phyloP scores from a whole-genome alignment of 2,113 vertebrate species.

The Planiliza haematocheilus region DNA sequence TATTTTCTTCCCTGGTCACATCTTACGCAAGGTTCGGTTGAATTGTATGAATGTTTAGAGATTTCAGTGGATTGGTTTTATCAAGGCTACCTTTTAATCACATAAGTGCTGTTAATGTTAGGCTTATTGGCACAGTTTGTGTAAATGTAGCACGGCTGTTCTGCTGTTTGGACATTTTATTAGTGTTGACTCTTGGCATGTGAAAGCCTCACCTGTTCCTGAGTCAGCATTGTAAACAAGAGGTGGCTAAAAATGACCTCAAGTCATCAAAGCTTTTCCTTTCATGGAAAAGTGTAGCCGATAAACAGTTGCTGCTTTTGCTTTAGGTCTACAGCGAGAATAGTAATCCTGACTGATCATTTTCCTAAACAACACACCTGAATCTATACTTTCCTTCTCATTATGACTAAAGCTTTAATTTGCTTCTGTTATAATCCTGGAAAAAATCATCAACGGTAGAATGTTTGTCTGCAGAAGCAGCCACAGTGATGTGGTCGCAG shows the following conservation, averaged over 20 bases:
- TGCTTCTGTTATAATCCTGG: neutral
- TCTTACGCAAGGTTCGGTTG: neutral
- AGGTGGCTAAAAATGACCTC: too few relatives aligned
- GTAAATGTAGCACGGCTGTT: neutral
- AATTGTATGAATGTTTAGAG: neutral
- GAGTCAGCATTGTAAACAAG: too few relatives aligned
- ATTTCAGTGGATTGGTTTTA: too few relatives aligned
- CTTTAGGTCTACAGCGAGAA: neutral
- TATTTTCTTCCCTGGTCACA: neutral
- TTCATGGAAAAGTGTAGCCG: neutral
- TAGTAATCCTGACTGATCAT: neutral
- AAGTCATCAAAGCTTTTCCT: too few relatives aligned
- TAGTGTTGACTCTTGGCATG: too few relatives aligned
- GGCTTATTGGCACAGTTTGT: neutral
- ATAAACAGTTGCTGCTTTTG: neutral
- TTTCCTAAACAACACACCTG: neutral
- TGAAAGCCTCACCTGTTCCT: neutral
- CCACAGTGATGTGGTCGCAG: slow-evolving; percentile 6
- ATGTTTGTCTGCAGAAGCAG: slow-evolving; percentile 8
- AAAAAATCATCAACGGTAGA: slow-evolving; percentile 1
- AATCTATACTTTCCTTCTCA: too few relatives aligned
- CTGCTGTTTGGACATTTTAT: neutral
- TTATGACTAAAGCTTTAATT: slow-evolving; percentile 12
- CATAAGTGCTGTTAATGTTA: too few relatives aligned
- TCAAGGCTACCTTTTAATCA: too few relatives aligned